Evolutionary conservation across 2,797 vertebrate species (phyloP).

Genomic region (Luscinia megarhynchos): DNA sequence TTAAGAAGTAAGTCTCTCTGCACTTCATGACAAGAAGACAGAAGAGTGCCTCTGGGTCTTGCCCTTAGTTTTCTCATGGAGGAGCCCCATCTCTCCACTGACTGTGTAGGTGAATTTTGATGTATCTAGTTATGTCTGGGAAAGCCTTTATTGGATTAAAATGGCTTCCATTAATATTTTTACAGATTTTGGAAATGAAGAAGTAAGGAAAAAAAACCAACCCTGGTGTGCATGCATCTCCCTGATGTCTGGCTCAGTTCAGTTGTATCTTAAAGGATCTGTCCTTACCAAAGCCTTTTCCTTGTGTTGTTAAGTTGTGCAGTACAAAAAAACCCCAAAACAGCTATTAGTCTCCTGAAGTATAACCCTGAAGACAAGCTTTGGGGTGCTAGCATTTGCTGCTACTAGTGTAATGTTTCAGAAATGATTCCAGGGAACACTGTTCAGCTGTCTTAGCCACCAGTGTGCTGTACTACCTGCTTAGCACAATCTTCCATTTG

Average conservation of each 20-base stretch:
- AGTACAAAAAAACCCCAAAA: neutral
- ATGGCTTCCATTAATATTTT: neutral
- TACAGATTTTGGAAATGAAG: neutral
- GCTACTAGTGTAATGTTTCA: neutral
- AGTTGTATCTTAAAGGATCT: neutral
- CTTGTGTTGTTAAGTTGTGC: neutral
- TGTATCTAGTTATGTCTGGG: neutral
- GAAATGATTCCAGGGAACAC: neutral
- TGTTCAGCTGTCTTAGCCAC: neutral
- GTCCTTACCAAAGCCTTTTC: neutral
- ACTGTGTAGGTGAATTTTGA: neutral
- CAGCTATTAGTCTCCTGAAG: neutral
- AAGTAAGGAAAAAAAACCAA: neutral
- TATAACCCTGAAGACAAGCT: neutral
- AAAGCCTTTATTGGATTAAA: neutral
- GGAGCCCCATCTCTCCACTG: neutral
- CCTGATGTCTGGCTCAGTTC: neutral
- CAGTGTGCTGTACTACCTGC: neutral
- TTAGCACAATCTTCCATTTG: neutral
- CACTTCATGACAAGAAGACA: neutral
- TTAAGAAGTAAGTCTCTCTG: neutral
- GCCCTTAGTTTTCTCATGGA: neutral
- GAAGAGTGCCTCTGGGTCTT: neutral
- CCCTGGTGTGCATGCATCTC: neutral
- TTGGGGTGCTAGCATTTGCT: neutral